A percentile compares a stretch with the other conserved stretches of the same genome.
These are phyloP conservation scores for Hemiprocne comata DNA, from an alignment of 2,113 vertebrate species.

Conservation along the genomic window DNA sequence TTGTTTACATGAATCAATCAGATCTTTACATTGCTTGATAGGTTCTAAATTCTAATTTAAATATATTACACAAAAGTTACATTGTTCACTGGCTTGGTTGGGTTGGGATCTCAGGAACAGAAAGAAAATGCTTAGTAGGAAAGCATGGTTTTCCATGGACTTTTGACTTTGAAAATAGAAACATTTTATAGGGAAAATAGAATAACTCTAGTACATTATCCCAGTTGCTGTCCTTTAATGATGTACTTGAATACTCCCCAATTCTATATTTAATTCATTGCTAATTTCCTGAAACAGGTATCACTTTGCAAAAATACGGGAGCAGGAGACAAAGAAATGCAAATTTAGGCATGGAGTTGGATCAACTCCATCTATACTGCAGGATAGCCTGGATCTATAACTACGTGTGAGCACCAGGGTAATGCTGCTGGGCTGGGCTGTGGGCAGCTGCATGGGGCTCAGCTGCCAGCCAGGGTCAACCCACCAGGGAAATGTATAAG, in stretches of 20 bases:
- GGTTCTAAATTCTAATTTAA: neutral
- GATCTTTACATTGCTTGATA: neutral
- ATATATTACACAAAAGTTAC: neutral
- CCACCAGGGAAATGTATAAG: neutral
- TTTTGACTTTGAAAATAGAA: neutral
- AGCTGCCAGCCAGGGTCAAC: neutral
- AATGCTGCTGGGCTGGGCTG: fast-evolving
- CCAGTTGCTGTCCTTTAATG: neutral
- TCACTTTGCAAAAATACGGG: neutral
- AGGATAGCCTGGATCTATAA: neutral
- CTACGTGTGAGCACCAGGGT: fast-evolving
- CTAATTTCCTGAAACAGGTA: neutral
- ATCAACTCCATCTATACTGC: neutral
- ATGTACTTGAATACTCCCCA: neutral
- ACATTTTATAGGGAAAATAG: neutral
- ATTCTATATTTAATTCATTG: neutral
- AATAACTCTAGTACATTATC: neutral
- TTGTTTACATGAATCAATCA: neutral
- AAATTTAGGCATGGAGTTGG: neutral
- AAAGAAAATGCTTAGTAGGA: neutral
- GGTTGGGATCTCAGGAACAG: neutral
- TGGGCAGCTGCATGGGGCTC: neutral
- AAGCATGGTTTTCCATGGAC: neutral
- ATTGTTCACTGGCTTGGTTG: neutral
- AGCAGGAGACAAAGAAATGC: neutral